phyloP scores from a whole-genome alignment of 2,113 vertebrate species.

The Serinus canaria region DNA sequence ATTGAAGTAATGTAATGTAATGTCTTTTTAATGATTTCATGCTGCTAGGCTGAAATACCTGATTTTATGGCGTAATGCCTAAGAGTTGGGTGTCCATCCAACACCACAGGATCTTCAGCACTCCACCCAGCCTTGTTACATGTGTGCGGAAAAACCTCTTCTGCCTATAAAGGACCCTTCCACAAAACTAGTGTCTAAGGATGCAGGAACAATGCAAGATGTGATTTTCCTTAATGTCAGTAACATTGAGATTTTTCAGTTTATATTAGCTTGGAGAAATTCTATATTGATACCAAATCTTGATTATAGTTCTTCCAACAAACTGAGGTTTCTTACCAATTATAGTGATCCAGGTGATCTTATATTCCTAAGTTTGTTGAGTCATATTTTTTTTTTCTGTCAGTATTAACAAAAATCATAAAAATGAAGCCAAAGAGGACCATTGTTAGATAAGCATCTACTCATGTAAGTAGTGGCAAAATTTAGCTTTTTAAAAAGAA shows the following conservation, averaged over 20 bases:
- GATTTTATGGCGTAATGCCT: background rate
- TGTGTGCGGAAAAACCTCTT: fast-evolving
- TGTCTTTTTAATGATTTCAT: background rate
- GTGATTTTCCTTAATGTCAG: background rate
- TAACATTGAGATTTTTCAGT: background rate
- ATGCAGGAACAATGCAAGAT: background rate
- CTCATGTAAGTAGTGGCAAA: background rate
- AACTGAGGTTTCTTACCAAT: background rate
- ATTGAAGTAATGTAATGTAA: background rate
- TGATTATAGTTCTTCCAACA: background rate
- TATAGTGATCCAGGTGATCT: background rate
- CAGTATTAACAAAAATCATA: background rate
- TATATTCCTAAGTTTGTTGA: background rate
- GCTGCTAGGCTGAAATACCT: background rate
- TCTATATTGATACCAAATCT: background rate
- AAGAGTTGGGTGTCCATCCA: background rate
- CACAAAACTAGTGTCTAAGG: background rate
- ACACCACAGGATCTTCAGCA: background rate
- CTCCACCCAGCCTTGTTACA: background rate
- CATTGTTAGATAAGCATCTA: background rate
- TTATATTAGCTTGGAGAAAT: background rate
- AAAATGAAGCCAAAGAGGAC: background rate
- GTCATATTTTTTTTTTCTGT: background rate
- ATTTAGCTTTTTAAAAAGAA: background rate
- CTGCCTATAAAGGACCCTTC: background rate